A percentile compares a stretch with the other conserved stretches of the same genome.
phyloP scores from a whole-genome alignment of 1,140 invertebrate genomes.

The Heliothis subflexa region DNA sequence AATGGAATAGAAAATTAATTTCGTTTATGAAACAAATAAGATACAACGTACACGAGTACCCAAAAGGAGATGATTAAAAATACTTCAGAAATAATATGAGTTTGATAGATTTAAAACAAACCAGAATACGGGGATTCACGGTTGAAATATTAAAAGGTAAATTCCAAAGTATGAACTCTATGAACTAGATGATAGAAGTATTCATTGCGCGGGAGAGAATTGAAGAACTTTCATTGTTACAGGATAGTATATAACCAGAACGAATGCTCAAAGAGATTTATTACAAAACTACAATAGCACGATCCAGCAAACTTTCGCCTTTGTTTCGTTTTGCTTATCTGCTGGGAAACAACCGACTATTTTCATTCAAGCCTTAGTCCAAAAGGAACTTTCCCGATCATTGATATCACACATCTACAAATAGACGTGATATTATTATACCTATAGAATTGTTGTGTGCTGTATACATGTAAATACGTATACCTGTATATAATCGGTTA shows the following conservation, averaged over 20 bases:
- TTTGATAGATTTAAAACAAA: background rate
- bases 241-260: background rate
- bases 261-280: constrained; percentile 21
- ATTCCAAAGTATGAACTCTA: constrained; percentile 28
- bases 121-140: background rate
- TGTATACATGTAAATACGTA: too few species aligned
- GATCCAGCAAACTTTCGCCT: background rate
- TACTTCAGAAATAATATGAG: background rate
- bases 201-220: constrained; percentile 12
- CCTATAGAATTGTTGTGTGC: too few species aligned
- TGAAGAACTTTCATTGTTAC: constrained; percentile 18
- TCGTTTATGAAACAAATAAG: background rate
- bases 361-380: too few species aligned
- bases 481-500: too few species aligned
- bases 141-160: constrained; percentile 29
- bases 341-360: background rate
- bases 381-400: too few species aligned
- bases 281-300: constrained; percentile 19
- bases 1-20: background rate
- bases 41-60: background rate
- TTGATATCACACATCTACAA: too few species aligned
- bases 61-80: constrained; percentile 17
- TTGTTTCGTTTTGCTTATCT: background rate
- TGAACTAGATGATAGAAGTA: background rate
- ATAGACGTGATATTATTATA: too few species aligned